Evolutionary conservation across 1,140 invertebrate species (phyloP), one percentile per base, ranked within the genome.

Genomic region (Mercenaria mercenaria): DNA sequence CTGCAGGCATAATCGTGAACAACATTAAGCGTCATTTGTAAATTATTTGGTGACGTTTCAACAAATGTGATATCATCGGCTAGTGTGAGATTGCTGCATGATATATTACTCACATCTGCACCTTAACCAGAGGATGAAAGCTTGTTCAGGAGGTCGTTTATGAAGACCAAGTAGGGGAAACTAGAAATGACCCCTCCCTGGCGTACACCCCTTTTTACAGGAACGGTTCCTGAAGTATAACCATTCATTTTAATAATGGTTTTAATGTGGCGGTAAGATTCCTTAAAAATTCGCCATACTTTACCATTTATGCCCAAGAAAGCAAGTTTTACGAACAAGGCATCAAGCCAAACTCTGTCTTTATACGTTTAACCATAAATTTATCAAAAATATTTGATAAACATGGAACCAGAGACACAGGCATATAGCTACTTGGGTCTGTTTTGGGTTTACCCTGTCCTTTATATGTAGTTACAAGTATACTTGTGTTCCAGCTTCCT

Each of bases 341-440:
- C 80, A 6, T 23, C n/a, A 34, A 41, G 80, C 34, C 61, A 64
- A 10, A 83, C 61, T 4, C 3, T 32, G 20, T 52, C 6, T n/a
- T 6, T 6, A 79, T 43, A 23, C 76, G 39, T 50, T 34, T 20
- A 15, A 47, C 15, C 8, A 47, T 15, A 3, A 79, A 15, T 52
- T 79, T 79, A 50, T 79, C 76, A 26, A 79, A 79, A 15, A 79
- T 15, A 15, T 52, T 79, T n/a, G 23, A 29, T 15, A 79, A 26
- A 52, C 39, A 47, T n/a, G 39, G 20, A 15, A 79, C 20, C 23
- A 79, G 37, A 32, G 76, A 79, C 11, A 79, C 29, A 11, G 76
- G 76, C 18, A 20, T 20, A 29, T 79, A 79, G 32, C 76, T 79
- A 15, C 37, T 52, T 32, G 76, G 76, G 18, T 79, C n/a, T 29